phyloP scores from a whole-genome alignment of 2,113 vertebrate species.

The Heptranchias perlo region DNA sequence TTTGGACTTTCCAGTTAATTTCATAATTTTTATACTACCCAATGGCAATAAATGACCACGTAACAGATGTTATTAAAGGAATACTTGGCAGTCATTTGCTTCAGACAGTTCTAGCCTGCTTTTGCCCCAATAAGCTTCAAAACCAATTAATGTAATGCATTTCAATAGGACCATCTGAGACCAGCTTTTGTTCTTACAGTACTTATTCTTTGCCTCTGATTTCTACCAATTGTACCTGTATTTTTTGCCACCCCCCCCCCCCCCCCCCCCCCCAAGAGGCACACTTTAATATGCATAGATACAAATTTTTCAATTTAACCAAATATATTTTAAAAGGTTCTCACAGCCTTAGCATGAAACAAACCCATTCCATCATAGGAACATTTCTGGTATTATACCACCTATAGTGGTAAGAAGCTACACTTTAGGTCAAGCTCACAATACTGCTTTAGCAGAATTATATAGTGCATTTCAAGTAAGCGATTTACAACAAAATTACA shows the following conservation, averaged over 20 bases:
- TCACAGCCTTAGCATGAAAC: background rate
- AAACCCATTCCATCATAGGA: background rate
- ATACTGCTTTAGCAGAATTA: background rate
- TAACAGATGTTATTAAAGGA: background rate
- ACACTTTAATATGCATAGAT: background rate
- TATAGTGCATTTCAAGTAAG: background rate
- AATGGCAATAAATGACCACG: background rate
- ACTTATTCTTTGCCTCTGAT: background rate
- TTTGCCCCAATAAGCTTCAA: too few relatives aligned
- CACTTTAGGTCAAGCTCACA: background rate
- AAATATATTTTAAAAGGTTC: too few relatives aligned
- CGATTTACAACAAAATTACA: background rate
- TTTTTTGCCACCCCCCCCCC: too few relatives aligned
- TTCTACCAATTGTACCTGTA: background rate
- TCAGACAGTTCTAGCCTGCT: background rate
- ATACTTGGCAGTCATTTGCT: background rate
- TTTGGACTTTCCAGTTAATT: background rate
- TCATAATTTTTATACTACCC: background rate
- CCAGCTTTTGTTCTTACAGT: background rate
- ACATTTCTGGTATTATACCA: background rate
- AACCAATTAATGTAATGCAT: background rate
- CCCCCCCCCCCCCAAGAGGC: background rate
- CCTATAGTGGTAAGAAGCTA: background rate
- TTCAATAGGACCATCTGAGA: background rate
- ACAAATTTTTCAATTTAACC: background rate